Evolutionary conservation across 2,113 vertebrate genomes (phyloP).

Genomic region (Anguilla japonica): DNA sequence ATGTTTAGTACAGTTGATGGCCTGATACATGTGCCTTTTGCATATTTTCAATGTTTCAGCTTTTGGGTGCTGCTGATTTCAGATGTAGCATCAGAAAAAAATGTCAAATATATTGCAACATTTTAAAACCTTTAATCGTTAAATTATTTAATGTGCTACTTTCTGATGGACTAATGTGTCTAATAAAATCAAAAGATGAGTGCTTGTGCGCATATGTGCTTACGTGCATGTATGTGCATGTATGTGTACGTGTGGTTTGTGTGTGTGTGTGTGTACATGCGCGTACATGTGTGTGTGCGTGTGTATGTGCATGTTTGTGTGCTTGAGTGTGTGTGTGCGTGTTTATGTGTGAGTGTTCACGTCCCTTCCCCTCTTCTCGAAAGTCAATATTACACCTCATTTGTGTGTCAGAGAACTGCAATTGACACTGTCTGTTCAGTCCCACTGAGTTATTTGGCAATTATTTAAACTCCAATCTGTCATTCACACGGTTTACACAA

Average conservation of each 20-base stretch:
- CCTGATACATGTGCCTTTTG: background rate
- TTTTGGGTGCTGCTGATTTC: background rate
- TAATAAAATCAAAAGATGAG: background rate
- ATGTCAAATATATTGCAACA: too few species aligned
- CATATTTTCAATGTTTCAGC: too few species aligned
- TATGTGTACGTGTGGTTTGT: background rate
- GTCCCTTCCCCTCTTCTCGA: background rate
- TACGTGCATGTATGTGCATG: too few species aligned
- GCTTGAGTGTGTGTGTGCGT: background rate
- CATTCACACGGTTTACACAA: background rate
- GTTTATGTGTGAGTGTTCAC: background rate
- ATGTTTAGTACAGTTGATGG: background rate
- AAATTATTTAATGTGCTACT: background rate
- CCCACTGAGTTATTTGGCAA: background rate
- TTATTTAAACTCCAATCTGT: background rate
- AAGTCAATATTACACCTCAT: background rate
- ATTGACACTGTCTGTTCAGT: background rate
- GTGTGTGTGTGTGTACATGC: background rate
- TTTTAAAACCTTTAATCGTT: background rate
- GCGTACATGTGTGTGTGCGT: too few species aligned
- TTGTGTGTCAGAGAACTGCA: background rate
- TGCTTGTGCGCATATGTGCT: too few species aligned
- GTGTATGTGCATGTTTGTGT: background rate
- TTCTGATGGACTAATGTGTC: background rate
- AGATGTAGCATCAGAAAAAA: too few species aligned